Evolutionary conservation across 2,888 invertebrate species (phyloP), one percentile per base, ranked within the genome.

Genomic region (Cerceris rybyensis): DNA sequence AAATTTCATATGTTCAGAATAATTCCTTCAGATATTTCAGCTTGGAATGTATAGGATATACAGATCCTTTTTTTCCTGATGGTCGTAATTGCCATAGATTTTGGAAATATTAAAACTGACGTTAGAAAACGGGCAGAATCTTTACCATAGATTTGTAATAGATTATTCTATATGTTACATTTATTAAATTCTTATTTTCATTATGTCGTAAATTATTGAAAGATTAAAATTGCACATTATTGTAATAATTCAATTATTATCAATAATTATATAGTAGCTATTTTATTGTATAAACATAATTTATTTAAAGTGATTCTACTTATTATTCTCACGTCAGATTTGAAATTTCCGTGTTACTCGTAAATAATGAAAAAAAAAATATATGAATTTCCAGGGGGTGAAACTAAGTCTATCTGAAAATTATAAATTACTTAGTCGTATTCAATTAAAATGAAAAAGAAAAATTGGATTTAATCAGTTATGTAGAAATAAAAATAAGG

Each of bases 321-420:
- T 39, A 59, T 65, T 11, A 11, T 46, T 46, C 46, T 41, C 6
- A 16, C n/a, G 49, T 60, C 63, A 7, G 54, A 13, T 39, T n/a
- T 43, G 55, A 66, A 70, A 57, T 46, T 46, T 41, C 60, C 55
- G 8, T 8, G 14, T 7, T 39, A 8, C 11, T 28, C 8, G 58
- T 41, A 70, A 75, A 46, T 69, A 39, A 43, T 63, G n/a, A 66
- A 52, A 66, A 65, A n/a, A 49, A 2, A 52, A n/a, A 70, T 70
- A 75, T 41, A 4, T 14, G 39, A 60, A 63, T 58, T 7, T 42
- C 58, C 28, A 6, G 9, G 14, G 50, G 17, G 14, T 8, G n/a
- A 59, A 64, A 46, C 46, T 43, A 49, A 50, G 42, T 0, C 11
- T 60, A 61, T 39, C 11, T 7, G 14, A 17, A 6, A 39, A 52